Evolutionary conservation across 2,113 vertebrate species (phyloP), one percentile per base, ranked within the genome.

Genomic region (Mormoops blainvillei): DNA sequence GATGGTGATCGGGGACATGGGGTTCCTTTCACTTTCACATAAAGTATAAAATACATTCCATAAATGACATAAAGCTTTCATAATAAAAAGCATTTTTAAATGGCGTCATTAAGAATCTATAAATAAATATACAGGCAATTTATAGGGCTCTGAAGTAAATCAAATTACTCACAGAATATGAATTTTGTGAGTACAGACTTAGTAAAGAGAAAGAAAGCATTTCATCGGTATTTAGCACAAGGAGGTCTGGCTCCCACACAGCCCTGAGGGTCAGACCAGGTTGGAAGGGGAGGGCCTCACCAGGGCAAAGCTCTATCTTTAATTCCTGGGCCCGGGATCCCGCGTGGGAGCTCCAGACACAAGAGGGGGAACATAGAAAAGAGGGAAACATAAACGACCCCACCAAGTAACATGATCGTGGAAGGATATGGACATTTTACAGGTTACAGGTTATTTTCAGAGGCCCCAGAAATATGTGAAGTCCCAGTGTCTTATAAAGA

Each of bases 401-500:
- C 73, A 48, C 73, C 43, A 3, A 18, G 9, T 48, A 50, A 33
- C 73, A 20, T 6, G 31, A 48, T n/a, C 31, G 48, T 0, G 5
- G 48, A 77, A 77, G 74, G 74, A 52, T 77, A 13, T 38, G 61
- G 67, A 67, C 28, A 71, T 28, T 83, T 87, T 86, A 56, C 14
- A 94, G 38, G 20, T 80, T 78, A 92, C 71, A 71, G n/a, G 38
- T 68, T 86, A 94, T 94, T 92, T 90, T 95, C 31, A 77, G 26
- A 73, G 87, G n/a, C 38, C 2, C n/a, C 73, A 31, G 24, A 33
- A 87, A 20, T 36, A 68, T 45, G 7, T 68, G 20, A 84, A 65
- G 19, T 95, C 31, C 33, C 28, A 41, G 33, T 20, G n/a, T 70
- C 24, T 90, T 81, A 90, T 1, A 71, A 81, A 81, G n/a, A 89